Percentiles rank a stretch among this genome's conserved stretches.
These are phyloP conservation scores for Halichoerus grypus DNA, from an alignment of 2,113 vertebrate species.

Conservation along the genomic window DNA sequence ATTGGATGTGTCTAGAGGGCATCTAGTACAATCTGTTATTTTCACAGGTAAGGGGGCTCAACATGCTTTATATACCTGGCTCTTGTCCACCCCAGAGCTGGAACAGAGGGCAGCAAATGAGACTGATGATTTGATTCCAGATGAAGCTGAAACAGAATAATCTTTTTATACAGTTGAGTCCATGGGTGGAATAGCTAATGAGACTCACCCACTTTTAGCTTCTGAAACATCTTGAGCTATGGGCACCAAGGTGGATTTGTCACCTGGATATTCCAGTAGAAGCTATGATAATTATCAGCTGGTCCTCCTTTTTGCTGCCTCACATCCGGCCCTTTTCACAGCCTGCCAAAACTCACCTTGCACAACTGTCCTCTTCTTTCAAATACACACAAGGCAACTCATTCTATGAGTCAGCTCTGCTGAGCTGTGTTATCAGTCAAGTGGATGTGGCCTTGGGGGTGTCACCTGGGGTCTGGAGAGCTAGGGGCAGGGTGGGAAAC, in stretches of 20 bases:
- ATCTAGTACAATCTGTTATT: background rate
- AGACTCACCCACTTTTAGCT: background rate
- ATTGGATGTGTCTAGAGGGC: background rate
- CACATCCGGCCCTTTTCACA: background rate
- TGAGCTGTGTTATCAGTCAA: background rate
- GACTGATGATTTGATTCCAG: background rate
- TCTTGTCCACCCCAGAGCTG: background rate
- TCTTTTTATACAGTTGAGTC: background rate
- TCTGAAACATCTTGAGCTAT: background rate
- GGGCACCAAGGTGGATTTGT: background rate
- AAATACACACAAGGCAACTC: background rate
- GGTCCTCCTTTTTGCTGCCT: background rate
- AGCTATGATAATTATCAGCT: background rate
- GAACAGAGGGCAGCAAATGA: background rate
- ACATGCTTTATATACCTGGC: background rate
- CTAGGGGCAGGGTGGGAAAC: background rate
- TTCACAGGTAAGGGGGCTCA: background rate
- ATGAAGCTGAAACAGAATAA: background rate
- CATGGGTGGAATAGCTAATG: background rate
- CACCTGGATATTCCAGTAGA: background rate
- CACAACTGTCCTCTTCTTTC: constrained; percentile 27
- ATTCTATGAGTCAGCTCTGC: constrained; percentile 49
- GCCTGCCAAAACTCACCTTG: constrained; percentile 50
- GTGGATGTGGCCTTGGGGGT: background rate
- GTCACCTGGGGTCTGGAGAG: background rate